These are phyloP conservation scores for Alentia gelatinosa DNA, from an alignment of 2,888 invertebrate species.

Conservation along the genomic window DNA sequence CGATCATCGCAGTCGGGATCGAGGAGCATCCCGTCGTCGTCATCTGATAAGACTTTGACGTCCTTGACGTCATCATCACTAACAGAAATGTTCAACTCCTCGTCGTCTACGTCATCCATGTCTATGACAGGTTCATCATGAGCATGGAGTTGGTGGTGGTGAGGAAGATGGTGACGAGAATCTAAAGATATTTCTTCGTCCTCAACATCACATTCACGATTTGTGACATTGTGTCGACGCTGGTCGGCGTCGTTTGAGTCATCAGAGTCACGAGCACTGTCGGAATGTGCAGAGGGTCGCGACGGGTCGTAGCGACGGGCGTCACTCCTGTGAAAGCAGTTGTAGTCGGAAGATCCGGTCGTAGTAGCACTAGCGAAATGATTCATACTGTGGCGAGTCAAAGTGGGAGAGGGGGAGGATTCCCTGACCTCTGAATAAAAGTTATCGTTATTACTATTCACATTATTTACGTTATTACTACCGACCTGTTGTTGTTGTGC, in stretches of 20 bases:
- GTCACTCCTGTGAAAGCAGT: too few relatives aligned
- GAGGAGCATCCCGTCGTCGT: conserved; percentile 3
- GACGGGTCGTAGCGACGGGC: too few relatives aligned
- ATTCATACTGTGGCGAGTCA: background rate
- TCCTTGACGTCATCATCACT: conserved; percentile 13
- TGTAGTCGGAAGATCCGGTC: too few relatives aligned
- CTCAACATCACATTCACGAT: background rate
- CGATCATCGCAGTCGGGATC: background rate
- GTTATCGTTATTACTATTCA: background rate
- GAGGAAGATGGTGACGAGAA: background rate
- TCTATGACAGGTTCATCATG: background rate
- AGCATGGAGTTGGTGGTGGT: background rate
- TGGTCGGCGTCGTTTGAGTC: too few relatives aligned
- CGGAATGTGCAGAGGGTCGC: too few relatives aligned
- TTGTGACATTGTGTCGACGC: background rate
- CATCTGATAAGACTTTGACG: conserved; percentile 13
- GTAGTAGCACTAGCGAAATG: too few relatives aligned
- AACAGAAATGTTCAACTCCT: conserved; percentile 19
- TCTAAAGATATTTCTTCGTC: background rate
- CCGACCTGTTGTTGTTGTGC: background rate
- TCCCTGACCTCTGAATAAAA: background rate
- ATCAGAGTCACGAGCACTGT: too few relatives aligned
- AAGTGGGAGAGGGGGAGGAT: background rate
- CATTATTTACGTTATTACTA: conserved; percentile 1
- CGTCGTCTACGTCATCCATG: conserved; percentile 37